Evolutionary conservation across 2,113 vertebrate genomes (phyloP).

Genomic region (Petrocephalus zakoni): DNA sequence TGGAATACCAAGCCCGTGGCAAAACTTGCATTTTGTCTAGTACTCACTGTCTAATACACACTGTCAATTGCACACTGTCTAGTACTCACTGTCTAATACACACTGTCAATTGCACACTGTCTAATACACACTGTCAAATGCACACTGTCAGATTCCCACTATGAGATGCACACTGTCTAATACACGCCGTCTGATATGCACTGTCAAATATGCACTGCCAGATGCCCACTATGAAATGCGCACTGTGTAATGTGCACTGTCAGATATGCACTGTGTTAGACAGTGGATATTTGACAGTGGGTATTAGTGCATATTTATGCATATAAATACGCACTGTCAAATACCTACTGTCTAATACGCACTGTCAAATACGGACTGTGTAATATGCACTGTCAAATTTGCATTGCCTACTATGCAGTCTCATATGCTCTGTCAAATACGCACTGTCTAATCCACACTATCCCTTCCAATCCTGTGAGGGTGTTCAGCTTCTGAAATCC

Average conservation of each 20-base stretch:
- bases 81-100: too few relatives aligned
- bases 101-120: background rate
- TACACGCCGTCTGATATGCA: background rate
- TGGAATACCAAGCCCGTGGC: background rate
- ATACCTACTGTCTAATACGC: background rate
- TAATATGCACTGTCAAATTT: background rate
- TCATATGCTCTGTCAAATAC: background rate
- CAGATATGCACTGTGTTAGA: too few relatives aligned
- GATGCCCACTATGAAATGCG: background rate
- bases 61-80: background rate
- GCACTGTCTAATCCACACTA: background rate
- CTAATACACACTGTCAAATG: background rate
- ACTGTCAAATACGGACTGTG: background rate
- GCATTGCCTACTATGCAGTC: background rate
- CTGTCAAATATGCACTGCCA: background rate
- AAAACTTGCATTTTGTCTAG: background rate
- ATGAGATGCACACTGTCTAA: background rate
- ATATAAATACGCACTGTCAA: too few relatives aligned
- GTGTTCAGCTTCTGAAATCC: background rate
- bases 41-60: too few relatives aligned
- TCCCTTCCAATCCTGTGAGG: background rate
- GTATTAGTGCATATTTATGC: too few relatives aligned
- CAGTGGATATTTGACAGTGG: too few relatives aligned
- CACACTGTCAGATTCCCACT: background rate
- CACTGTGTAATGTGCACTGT: background rate